Base-by-base conservation (phyloP, 2,888 invertebrate species). In the Serrognathus titanus region DNA sequence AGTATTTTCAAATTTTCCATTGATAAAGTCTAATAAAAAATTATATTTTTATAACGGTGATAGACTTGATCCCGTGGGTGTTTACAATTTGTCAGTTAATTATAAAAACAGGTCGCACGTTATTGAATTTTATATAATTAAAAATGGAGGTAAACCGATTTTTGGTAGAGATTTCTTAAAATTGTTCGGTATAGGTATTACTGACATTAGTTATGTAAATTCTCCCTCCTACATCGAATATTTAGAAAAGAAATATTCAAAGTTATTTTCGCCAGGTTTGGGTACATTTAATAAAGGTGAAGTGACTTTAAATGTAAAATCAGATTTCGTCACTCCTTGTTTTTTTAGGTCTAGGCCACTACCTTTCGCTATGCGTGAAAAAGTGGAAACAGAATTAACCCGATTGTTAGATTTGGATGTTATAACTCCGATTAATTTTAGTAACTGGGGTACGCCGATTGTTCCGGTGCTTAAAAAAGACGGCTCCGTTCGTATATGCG, bases 401-500 rank as follows among this genome's bases (percentile, higher is more conserved):
- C 7, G 57, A 13, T 48, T 57, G 20, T 1, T 35, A 40, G 36
- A 48, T 13, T 24, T 57, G 13, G 39, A 47, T n/a, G 31, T 57
- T 31, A 52, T 53, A 53, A 5, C 50, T 11, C 47, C 20, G 24
- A 41, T 57, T 7, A 48, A 57, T 48, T 48, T 35, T 39, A 37
- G 43, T 24, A 40, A 63, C 10, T 66, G 62, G 61, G 57, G 49
- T 3, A 65, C 67, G 39, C 63, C 62, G 11, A 50, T 64, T n/a
- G 66, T 66, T 2, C 60, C 63, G n/a, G 61, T 66, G 7, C 16
- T 63, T 8, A 64, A 63, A 52, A 51, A 20, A 8, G n/a, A n/a
- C n/a, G n/a, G n/a, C n/a, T n/a, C n/a, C n/a, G n/a, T n/a, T 6
- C 49, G 66, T 45, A 60, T 69, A 43, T 66, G 66, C 53, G 63